A percentile compares a stretch with the other conserved stretches of the same genome.
Evolutionary conservation across 2,888 invertebrate species (phyloP).

Genomic region (Drosophila ustulata): DNA sequence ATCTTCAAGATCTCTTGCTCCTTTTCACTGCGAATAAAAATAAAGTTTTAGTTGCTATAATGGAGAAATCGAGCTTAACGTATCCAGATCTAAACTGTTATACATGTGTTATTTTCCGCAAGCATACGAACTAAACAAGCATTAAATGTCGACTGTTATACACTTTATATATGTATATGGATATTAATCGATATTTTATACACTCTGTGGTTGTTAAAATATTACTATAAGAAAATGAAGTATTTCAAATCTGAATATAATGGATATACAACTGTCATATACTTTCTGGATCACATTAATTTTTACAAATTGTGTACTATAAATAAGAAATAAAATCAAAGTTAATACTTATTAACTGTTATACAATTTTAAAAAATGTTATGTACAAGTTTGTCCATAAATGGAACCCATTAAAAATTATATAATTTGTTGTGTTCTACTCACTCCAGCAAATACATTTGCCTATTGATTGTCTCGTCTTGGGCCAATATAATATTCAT

Average conservation of each 20-base stretch:
- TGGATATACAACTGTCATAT: neutral
- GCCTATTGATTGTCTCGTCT: constrained; percentile 87
- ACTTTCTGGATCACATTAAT: too few species aligned
- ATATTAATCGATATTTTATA: too few species aligned
- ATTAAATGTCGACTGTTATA: too few species aligned
- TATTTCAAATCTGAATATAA: too few species aligned
- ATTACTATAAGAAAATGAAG: too few species aligned
- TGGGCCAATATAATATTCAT: constrained; percentile 87
- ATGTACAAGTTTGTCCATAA: neutral
- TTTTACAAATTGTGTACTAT: too few species aligned
- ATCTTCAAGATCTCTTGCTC: constrained; percentile 92
- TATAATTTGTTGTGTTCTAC: constrained; percentile 15
- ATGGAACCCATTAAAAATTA: neutral
- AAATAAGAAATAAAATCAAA: neutral
- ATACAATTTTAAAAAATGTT: neutral
- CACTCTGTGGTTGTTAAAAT: too few species aligned
- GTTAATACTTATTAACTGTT: neutral
- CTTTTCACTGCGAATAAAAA: constrained; percentile 87
- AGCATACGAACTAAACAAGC: too few species aligned
- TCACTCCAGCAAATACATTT: constrained; percentile 84
- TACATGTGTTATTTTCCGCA: too few species aligned
- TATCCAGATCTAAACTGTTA: too few species aligned
- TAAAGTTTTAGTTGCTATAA: neutral
- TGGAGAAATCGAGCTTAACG: too few species aligned
- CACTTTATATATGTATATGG: too few species aligned